Evolutionary conservation across 2,888 invertebrate species (phyloP).

Genomic region (Hypercompe scribonia): DNA sequence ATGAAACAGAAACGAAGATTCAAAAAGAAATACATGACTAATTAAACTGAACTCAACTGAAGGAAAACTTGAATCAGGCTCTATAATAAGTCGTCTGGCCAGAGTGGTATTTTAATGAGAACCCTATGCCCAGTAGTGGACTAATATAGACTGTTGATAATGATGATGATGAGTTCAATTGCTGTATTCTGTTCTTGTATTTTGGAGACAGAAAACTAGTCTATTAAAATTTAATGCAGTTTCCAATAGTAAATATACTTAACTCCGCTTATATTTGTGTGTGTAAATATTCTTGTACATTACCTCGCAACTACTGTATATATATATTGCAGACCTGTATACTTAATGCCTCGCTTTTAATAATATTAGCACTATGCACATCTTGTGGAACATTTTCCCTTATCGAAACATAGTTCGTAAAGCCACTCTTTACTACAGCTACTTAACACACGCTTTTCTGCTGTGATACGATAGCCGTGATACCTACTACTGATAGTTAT

Average conservation of each 20-base stretch:
- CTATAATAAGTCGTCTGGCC: no score
- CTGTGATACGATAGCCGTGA: not conserved
- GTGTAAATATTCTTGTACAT: not conserved
- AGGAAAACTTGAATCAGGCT: no score
- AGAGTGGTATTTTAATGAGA: no score
- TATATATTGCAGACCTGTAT: not conserved
- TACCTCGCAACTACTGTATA: not conserved
- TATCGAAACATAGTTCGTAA: not conserved
- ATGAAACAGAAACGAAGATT: not conserved
- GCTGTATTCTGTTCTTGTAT: not conserved
- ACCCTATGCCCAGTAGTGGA: no score
- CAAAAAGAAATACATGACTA: not conserved
- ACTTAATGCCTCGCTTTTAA: not conserved
- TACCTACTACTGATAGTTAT: not conserved
- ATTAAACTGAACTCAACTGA: not conserved
- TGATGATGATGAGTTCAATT: not conserved
- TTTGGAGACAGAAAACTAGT: not conserved
- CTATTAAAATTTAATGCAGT: not conserved
- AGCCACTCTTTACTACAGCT: not conserved
- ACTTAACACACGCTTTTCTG: not conserved
- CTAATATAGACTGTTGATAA: no score
- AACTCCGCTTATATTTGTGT: not conserved
- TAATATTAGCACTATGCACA: constrained; percentile 6
- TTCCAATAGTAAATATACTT: not conserved
- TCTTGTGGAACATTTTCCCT: constrained; percentile 1